Conservation (phyloP, 2,888 invertebrate species). For the Synanthedon andrenaeformis region DNA sequence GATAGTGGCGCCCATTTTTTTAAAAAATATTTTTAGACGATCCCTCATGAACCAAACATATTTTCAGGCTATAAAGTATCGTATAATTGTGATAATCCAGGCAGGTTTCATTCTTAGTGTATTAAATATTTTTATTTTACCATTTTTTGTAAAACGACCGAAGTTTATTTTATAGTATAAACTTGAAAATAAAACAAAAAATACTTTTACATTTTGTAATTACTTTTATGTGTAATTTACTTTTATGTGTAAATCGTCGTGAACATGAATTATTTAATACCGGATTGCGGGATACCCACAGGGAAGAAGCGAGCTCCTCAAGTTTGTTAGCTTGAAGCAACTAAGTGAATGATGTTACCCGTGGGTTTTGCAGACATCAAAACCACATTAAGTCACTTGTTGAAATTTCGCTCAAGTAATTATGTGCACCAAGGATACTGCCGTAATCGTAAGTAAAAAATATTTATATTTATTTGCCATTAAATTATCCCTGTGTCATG, state of each 20-base stretch:
- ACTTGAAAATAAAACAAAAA: too few species aligned
- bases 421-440: too few species aligned
- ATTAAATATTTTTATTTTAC: too few species aligned
- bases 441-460: background rate
- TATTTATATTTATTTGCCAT: background rate
- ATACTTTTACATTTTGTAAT: background rate
- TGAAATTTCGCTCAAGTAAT: background rate
- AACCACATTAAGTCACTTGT: conserved; percentile 20
- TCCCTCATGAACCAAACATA: too few species aligned
- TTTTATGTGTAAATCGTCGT: conserved; percentile 5
- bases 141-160: too few species aligned
- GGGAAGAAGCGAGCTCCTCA: conserved; percentile 22
- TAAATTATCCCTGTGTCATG: too few species aligned
- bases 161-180: too few species aligned
- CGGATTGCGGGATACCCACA: conserved; percentile 7
- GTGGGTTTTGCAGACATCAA: conserved; percentile 25
- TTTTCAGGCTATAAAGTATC: too few species aligned
- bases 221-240: background rate
- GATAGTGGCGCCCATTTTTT: too few species aligned
- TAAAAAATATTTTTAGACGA: too few species aligned
- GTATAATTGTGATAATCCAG: too few species aligned
- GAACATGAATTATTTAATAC: conserved; percentile 11
- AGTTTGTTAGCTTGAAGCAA: conserved; percentile 24
- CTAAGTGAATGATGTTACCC: conserved; percentile 42
- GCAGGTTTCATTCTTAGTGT: too few species aligned